Conservation (phyloP, 2,113 vertebrate species). For the Passer domesticus region DNA sequence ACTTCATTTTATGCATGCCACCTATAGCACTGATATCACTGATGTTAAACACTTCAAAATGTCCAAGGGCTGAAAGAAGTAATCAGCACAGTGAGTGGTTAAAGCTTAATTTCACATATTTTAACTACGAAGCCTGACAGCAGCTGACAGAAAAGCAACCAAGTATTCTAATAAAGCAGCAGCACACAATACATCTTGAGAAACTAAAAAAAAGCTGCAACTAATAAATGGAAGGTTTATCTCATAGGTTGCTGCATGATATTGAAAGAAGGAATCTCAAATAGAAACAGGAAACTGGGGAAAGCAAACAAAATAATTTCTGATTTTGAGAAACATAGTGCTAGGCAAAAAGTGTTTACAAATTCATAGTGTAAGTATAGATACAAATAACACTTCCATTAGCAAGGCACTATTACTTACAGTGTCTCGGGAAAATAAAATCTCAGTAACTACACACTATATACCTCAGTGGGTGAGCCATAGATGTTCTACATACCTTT, state of each 20-base stretch:
- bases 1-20: background rate
- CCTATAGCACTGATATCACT: background rate
- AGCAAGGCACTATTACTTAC: background rate
- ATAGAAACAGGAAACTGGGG: background rate
- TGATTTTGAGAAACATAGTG: background rate
- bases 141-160: background rate
- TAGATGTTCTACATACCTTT: background rate
- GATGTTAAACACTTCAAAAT: background rate
- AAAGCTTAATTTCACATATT: background rate
- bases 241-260: background rate
- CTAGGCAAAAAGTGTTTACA: background rate
- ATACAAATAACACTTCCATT: background rate
- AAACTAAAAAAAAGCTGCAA: background rate
- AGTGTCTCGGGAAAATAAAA: background rate
- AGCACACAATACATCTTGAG: background rate
- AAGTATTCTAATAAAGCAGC: background rate
- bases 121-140: background rate
- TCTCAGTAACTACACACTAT: background rate
- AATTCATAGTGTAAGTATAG: background rate
- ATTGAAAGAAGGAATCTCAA: background rate
- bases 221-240: background rate
- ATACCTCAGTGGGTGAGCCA: background rate
- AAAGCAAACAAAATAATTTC: background rate
- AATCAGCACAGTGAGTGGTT: background rate
- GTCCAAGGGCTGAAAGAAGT: background rate